Evolutionary conservation across 2,888 invertebrate species (phyloP).

Genomic region (Tachystola acroxantha): DNA sequence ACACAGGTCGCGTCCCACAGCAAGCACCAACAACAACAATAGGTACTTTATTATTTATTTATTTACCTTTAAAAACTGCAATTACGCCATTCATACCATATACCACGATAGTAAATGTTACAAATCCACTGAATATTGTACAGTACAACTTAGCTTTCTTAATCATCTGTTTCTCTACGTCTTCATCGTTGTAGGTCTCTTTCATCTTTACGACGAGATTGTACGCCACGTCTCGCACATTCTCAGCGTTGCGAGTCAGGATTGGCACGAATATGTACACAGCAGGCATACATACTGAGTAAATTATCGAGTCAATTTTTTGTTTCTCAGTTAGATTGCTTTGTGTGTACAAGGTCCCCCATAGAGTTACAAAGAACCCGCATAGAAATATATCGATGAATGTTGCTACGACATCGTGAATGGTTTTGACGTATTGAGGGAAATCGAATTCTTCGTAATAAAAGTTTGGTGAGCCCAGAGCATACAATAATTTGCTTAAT

Average conservation of each 20-base stretch:
- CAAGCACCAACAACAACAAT: too few species aligned
- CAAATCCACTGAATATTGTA: too few species aligned
- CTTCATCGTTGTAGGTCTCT: conserved; percentile 29
- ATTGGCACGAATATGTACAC: conserved; percentile 8
- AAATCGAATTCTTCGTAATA: not conserved
- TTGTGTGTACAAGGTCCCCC: conserved; percentile 20
- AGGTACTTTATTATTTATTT: too few species aligned
- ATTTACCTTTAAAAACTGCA: too few species aligned
- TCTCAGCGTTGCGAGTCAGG: conserved; percentile 3
- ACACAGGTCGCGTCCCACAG: too few species aligned
- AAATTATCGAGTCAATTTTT: conserved; percentile 10
- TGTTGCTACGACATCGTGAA: not conserved
- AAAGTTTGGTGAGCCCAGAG: not conserved
- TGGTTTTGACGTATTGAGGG: not conserved
- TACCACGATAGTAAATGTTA: too few species aligned
- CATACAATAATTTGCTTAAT: not conserved
- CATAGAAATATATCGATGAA: not conserved
- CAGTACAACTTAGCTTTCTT: conserved; percentile 22
- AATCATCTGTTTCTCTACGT: conserved; percentile 40
- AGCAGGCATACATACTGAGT: conserved; percentile 16
- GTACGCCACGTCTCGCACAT: conserved; percentile 7
- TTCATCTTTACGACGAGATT: conserved; percentile 20
- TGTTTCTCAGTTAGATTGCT: conserved; percentile 24
- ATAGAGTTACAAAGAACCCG: not conserved
- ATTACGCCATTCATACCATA: too few species aligned